phyloP scores from a whole-genome alignment of 2,113 vertebrate species.

The Menura novaehollandiae region DNA sequence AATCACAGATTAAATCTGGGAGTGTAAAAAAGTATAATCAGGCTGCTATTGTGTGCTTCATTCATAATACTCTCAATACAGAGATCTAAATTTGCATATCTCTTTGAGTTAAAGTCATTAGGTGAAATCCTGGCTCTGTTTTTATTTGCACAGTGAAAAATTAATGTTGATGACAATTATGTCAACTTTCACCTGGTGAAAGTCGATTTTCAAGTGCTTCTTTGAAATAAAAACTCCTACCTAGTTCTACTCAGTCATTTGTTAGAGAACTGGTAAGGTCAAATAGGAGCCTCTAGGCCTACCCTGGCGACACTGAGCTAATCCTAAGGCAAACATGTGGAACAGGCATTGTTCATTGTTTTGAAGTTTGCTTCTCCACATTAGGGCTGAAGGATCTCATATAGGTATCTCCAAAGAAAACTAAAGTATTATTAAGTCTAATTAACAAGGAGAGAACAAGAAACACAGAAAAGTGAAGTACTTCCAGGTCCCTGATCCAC shows the following conservation, averaged over 20 bases:
- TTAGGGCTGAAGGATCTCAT: background rate
- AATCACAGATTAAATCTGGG: conserved; percentile 43
- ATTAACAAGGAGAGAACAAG: background rate
- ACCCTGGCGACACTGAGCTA: background rate
- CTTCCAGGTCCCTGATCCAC: background rate
- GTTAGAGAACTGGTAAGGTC: background rate
- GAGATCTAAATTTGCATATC: background rate
- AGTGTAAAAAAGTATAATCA: background rate
- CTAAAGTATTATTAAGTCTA: background rate
- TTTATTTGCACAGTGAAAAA: background rate
- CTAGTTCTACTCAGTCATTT: background rate
- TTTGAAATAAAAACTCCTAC: background rate
- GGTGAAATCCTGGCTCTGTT: background rate
- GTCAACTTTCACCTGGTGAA: background rate
- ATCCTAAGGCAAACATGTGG: background rate
- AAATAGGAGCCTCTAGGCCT: background rate
- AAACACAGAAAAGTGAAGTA: background rate
- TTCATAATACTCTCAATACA: background rate
- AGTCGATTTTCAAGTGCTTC: background rate
- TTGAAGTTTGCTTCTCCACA: background rate
- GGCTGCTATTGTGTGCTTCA: background rate
- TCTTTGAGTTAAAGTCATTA: background rate
- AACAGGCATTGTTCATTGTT: background rate
- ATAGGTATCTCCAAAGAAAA: background rate
- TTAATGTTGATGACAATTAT: background rate